Evolutionary conservation across 1,140 invertebrate species (phyloP), one percentile per base, ranked within the genome.

Genomic region (Tetranychus urticae): DNA sequence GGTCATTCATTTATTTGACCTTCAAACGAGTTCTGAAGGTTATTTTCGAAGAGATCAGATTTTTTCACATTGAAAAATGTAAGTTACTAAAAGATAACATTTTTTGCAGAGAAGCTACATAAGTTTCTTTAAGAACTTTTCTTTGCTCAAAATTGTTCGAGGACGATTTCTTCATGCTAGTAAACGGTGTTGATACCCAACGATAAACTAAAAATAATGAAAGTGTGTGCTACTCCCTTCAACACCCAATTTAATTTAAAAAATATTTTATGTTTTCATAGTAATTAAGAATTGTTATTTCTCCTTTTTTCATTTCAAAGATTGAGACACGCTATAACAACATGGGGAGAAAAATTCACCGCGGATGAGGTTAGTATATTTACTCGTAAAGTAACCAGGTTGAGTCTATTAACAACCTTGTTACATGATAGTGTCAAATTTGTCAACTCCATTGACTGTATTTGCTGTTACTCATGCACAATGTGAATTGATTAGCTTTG

Each of bases 341-440:
- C 75, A 55, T 74, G 74, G 70, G 75, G 75, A 66, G 74, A 77
- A 61, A 76, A 76, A 68, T 74, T 76, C 60, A 71, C 69, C 39
- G 66, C 69, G 59, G 71, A 74, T 45, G 75, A 76, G 69, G 71
- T 75, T 67, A 65, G 61, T 65, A 10, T 7, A 6, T 4, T 4
- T 36, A n/a, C n/a, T n/a, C n/a, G n/a, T n/a, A n/a, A n/a, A n/a
- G n/a, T 59, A 52, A 14, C 46, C 46, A 23, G 48, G 54, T 23
- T 12, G 7, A 8, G 7, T 34, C 7, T n/a, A 8, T 34, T 23
- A 39, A 59, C n/a, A n/a, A n/a, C n/a, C n/a, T n/a, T n/a, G n/a
- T 35, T 23, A 3, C 3, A 2, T 6, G n/a, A n/a, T n/a, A n/a
- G n/a, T n/a, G n/a, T n/a, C n/a, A 36, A 35, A 31, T 56, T 58